Conservation (phyloP, 2,888 invertebrate genomes). For the Tridacna crocea region DNA sequence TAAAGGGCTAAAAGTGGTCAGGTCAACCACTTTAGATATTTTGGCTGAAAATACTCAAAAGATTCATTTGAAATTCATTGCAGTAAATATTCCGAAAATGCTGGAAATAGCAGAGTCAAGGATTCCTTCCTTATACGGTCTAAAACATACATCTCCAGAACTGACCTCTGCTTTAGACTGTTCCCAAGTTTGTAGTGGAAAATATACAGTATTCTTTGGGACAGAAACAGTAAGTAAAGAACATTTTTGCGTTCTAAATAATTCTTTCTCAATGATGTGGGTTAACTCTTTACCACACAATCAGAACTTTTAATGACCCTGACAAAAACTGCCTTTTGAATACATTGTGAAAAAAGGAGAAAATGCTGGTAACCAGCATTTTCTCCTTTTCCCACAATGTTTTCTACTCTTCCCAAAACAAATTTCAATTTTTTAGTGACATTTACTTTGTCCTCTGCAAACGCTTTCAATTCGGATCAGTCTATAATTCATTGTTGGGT, state of each 20-base stretch:
- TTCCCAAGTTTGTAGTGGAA: constrained; percentile 86
- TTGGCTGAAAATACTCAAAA: too few species aligned
- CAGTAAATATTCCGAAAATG: constrained; percentile 50
- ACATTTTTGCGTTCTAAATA: neutral
- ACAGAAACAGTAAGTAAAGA: constrained; percentile 50
- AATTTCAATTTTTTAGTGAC: too few species aligned
- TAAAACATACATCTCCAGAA: constrained; percentile 90
- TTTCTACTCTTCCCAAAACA: neutral
- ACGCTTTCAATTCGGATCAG: too few species aligned
- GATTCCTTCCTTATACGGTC: constrained; percentile 91
- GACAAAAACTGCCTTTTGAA: neutral
- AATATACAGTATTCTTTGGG: constrained; percentile 75
- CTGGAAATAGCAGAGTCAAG: constrained; percentile 76
- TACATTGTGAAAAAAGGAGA: neutral
- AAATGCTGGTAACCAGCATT: neutral
- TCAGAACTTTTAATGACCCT: too few species aligned
- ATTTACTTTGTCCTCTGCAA: too few species aligned
- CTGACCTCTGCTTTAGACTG: constrained; percentile 65
- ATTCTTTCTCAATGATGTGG: neutral
- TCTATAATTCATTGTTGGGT: too few species aligned
- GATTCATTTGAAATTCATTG: neutral
- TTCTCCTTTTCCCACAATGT: neutral
- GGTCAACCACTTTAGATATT: too few species aligned
- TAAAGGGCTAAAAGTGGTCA: too few species aligned
- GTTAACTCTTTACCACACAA: too few species aligned